Percentiles rank a stretch among this genome's conserved stretches.
Conservation (phyloP, 1,140 invertebrate genomes). For the Papilio machaon region DNA sequence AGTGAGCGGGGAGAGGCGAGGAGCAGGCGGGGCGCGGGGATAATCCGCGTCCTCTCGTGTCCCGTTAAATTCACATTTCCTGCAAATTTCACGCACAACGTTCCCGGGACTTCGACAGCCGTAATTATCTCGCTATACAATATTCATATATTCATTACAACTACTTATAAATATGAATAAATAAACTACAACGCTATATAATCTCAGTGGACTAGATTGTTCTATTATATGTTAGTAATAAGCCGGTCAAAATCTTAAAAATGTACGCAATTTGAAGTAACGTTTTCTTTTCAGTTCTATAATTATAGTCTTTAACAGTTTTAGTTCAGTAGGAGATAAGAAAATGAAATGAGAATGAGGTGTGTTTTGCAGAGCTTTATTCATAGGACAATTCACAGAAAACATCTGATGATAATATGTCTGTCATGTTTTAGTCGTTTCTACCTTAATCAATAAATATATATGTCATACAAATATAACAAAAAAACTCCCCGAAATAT, state of each 20-base stretch:
- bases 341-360: no score
- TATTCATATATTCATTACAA: conserved; percentile 21
- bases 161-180: conserved; percentile 23
- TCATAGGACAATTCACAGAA: no score
- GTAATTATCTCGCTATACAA: conserved; percentile 30
- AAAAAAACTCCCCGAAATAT: background rate
- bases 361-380: no score
- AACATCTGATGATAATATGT: no score
- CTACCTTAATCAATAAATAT: background rate
- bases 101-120: conserved; percentile 16
- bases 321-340: no score
- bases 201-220: background rate
- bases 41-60: conserved; percentile 17
- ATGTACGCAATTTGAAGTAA: no score
- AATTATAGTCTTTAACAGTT: no score
- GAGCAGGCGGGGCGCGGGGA: background rate
- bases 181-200: background rate
- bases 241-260: no score
- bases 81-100: conserved; percentile 30
- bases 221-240: background rate
- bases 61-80: conserved; percentile 34
- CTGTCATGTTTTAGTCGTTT: background rate
- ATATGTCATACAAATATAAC: background rate
- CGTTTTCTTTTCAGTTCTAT: no score
- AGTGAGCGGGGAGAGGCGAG: background rate